These are phyloP conservation scores for Drosophila tripunctata DNA, from an alignment of 2,888 invertebrate species.

Conservation along the genomic window DNA sequence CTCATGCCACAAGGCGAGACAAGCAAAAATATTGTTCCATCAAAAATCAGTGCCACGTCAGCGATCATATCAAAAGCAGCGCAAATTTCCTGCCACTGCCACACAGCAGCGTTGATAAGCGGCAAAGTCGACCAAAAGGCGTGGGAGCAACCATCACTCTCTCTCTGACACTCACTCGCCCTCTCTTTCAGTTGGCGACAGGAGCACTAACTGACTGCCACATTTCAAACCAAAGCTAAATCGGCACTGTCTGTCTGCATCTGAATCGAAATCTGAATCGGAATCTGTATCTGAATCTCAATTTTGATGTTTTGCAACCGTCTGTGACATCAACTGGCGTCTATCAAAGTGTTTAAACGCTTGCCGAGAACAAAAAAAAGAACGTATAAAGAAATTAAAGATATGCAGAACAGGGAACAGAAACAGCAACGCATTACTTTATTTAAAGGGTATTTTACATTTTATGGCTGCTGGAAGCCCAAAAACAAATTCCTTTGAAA, in stretches of 20 bases:
- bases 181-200: constrained; percentile 17
- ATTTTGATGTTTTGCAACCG: constrained; percentile 26
- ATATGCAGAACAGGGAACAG: not conserved
- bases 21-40: constrained; percentile 71
- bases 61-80: constrained; percentile 78
- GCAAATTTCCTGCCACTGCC: constrained; percentile 72
- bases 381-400: not conserved
- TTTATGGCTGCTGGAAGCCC: no score
- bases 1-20: constrained; percentile 35
- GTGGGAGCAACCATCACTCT: constrained; percentile 47
- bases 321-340: constrained; percentile 61
- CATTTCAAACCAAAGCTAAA: no score
- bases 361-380: constrained; percentile 16
- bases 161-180: not conserved
- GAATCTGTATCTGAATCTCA: constrained; percentile 8
- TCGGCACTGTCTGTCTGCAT: not conserved
- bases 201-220: constrained; percentile 3
- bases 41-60: constrained; percentile 68
- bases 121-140: constrained; percentile 23
- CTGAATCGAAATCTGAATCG: not conserved
- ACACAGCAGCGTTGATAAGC: constrained; percentile 48
- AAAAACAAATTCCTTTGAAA: no score
- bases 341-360: constrained; percentile 56
- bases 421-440: no score
- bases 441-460: no score